Evolutionary conservation across 2,797 vertebrate genomes (phyloP).

Genomic region (Micropoecilia bifurca): DNA sequence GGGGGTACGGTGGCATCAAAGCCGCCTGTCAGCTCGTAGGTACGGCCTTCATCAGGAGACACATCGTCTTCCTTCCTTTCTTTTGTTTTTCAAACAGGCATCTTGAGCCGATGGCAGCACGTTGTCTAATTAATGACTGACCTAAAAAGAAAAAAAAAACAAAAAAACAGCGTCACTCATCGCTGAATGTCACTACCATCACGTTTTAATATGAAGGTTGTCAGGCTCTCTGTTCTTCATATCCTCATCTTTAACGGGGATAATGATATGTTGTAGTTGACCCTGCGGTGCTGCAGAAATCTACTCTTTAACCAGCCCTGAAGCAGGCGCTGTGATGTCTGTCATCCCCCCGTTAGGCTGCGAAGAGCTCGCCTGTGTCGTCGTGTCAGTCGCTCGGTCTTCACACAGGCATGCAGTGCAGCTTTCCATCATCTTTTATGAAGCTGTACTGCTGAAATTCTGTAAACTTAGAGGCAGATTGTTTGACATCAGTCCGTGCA

Average conservation of each 20-base stretch:
- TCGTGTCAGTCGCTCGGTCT: conserved; percentile 3
- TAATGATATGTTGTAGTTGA: conserved; percentile 56
- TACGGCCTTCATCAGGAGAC: conserved; percentile 64
- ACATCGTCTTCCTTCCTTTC: conserved; percentile 45
- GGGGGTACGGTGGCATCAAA: conserved; percentile 69
- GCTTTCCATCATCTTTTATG: background rate
- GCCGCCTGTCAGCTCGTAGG: conserved; percentile 74
- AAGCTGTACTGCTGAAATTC: background rate
- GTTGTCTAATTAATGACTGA: conserved; percentile 76
- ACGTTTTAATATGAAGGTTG: conserved; percentile 54
- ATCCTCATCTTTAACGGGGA: conserved; percentile 29
- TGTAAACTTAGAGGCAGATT: conserved; percentile 2
- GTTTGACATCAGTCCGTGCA: background rate
- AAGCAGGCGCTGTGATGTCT: conserved; percentile 29
- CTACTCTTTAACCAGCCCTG: conserved; percentile 24
- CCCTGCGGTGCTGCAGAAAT: conserved; percentile 30
- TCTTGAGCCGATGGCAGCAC: conserved; percentile 65
- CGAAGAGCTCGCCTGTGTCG: conserved; percentile 4
- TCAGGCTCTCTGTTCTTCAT: conserved; percentile 43
- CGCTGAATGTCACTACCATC: conserved; percentile 56
- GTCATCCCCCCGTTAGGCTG: conserved; percentile 12
- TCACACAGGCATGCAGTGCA: background rate
- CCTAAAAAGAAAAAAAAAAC: conserved; percentile 54
- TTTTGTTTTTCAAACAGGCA: conserved; percentile 71
- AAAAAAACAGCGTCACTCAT: conserved; percentile 57